A percentile compares a stretch with the other conserved stretches of the same genome.
phyloP scores from a whole-genome alignment of 2,113 vertebrate species.

The Forbesichthys papilliferus region DNA sequence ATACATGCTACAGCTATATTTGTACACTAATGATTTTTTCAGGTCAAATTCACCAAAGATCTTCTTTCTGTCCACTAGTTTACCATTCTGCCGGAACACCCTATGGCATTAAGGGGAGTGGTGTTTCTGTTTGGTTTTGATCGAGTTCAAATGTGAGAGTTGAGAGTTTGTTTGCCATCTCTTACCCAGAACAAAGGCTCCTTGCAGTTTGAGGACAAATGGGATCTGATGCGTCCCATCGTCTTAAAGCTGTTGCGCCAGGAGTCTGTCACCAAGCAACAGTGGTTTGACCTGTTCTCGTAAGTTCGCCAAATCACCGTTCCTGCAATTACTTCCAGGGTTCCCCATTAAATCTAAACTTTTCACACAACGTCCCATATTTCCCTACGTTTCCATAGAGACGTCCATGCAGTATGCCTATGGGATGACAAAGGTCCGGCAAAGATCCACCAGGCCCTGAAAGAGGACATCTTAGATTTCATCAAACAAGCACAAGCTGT shows the following conservation, averaged over 20 bases:
- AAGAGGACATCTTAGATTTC: slow-evolving; percentile 98
- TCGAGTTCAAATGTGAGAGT: too few relatives aligned
- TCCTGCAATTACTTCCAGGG: not conserved
- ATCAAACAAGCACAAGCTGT: slow-evolving; percentile 99
- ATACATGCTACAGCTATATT: too few relatives aligned
- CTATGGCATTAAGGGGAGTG: too few relatives aligned
- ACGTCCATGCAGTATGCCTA: slow-evolving; percentile 96
- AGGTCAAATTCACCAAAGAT: too few relatives aligned
- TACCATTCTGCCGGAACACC: too few relatives aligned
- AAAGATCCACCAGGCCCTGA: slow-evolving; percentile 98
- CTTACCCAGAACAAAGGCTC: slow-evolving; percentile 92
- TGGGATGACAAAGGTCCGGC: slow-evolving; percentile 99
- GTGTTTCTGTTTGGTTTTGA: too few relatives aligned
- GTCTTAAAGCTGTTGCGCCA: slow-evolving; percentile 97
- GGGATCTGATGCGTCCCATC: slow-evolving; percentile 98
- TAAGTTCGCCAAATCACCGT: slow-evolving; percentile 71
- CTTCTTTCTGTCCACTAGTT: too few relatives aligned
- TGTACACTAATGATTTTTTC: not conserved
- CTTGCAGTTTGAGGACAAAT: slow-evolving; percentile 99
- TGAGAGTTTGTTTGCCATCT: not conserved
- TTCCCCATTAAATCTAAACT: not conserved
- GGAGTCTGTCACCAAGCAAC: slow-evolving; percentile 97
- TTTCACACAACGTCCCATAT: not conserved
- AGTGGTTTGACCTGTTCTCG: slow-evolving; percentile 99
- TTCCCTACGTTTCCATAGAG: slow-evolving; percentile 75